Conservation (phyloP, 2,888 invertebrate species). For the Copidosoma aretas region DNA sequence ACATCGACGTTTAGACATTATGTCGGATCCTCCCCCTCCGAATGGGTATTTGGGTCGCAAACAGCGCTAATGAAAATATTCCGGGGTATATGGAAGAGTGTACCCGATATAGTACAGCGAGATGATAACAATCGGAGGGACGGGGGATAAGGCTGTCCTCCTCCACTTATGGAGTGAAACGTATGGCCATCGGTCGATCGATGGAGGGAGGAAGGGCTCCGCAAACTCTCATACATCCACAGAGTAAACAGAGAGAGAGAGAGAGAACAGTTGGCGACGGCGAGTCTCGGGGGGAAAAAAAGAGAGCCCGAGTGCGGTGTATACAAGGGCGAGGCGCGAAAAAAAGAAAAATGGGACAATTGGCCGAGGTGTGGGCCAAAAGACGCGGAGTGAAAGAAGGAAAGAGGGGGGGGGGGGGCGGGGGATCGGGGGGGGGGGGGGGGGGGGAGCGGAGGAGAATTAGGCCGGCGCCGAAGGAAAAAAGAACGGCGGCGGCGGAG, state of each 20-base stretch:
- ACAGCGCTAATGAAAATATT: not conserved
- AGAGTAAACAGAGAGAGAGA: not conserved
- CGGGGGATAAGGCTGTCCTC: not conserved
- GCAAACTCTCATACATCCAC: not conserved
- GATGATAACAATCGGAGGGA: not conserved
- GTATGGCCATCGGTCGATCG: not conserved
- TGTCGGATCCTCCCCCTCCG: too few relatives aligned
- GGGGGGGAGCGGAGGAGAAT: slow-evolving; percentile 6
- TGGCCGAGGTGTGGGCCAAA: not conserved
- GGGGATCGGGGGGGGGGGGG: not conserved
- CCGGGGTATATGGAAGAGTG: not conserved
- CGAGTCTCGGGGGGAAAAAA: not conserved
- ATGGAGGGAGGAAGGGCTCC: not conserved
- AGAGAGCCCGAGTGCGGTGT: not conserved
- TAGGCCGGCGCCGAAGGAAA: not conserved
- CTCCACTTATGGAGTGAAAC: not conserved
- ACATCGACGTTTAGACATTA: too few relatives aligned
- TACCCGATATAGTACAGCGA: too few relatives aligned
- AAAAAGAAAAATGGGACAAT: not conserved
- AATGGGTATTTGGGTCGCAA: not conserved
- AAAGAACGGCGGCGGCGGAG: not conserved
- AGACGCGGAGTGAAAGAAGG: not conserved
- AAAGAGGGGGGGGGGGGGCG: not conserved
- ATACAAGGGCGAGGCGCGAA: not conserved
- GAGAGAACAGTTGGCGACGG: not conserved